Conservation (phyloP, 2,888 invertebrate species). For the Epinotia nisella region DNA sequence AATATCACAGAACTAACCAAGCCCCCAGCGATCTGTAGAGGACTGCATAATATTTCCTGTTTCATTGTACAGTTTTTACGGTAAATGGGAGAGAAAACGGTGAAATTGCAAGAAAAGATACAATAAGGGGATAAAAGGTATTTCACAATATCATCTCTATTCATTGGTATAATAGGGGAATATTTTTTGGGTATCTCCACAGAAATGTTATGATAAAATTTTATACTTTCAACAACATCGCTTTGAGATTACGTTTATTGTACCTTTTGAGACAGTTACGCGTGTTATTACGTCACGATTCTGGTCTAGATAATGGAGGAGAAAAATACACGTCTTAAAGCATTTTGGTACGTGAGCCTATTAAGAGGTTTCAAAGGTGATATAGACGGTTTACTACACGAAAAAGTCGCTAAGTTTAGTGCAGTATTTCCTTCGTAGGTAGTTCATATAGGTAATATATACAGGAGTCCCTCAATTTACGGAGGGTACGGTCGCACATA, state of each 20-base stretch:
- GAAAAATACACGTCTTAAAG: conserved; percentile 5
- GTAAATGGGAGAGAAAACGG: conserved; percentile 58
- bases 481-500: conserved; percentile 40
- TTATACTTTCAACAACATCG: conserved; percentile 10
- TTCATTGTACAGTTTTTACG: conserved; percentile 57
- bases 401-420: conserved; percentile 16
- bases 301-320: conserved; percentile 18
- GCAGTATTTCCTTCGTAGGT: conserved; percentile 14
- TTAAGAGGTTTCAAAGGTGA: conserved; percentile 25
- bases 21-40: conserved; percentile 19
- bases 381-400: conserved; percentile 9
- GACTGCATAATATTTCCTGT: conserved; percentile 51
- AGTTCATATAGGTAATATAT: conserved; percentile 24
- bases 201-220: conserved; percentile 31
- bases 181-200: conserved; percentile 47
- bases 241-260: neutral
- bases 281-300: conserved; percentile 11
- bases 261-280: neutral
- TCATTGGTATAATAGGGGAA: conserved; percentile 62
- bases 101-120: conserved; percentile 62
- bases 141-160: conserved; percentile 66
- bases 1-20: conserved; percentile 21
- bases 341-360: conserved; percentile 15
- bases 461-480: conserved; percentile 30
- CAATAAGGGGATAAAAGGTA: conserved; percentile 63